Percentiles rank a stretch among this genome's conserved stretches.
Evolutionary conservation across 2,888 invertebrate genomes (phyloP).

Genomic region (Eupithecia subfuscata): DNA sequence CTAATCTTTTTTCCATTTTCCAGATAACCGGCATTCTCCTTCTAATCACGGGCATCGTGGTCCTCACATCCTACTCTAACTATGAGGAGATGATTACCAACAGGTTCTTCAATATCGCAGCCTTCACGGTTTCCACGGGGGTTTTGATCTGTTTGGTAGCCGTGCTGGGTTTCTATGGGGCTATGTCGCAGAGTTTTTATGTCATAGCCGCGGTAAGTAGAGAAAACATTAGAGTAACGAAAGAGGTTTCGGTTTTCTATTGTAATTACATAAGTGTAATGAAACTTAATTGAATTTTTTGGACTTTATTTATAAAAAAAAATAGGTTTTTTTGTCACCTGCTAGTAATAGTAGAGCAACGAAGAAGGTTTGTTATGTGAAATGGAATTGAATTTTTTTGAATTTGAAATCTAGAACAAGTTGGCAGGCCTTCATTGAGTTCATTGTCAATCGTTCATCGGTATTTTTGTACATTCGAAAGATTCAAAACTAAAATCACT

Average conservation of each 20-base stretch:
- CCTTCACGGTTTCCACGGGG: constrained; percentile 87
- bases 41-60: constrained; percentile 87
- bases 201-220: constrained; percentile 88
- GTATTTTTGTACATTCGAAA: neutral
- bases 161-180: constrained; percentile 94
- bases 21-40: constrained; percentile 91
- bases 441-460: neutral
- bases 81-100: constrained; percentile 85
- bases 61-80: constrained; percentile 82
- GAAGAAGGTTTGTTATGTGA: neutral
- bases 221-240: neutral
- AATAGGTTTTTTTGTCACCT: neutral
- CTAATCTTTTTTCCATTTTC: constrained; percentile 47
- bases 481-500: neutral
- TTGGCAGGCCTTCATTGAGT: neutral
- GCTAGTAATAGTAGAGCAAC: neutral
- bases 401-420: neutral
- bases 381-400: neutral
- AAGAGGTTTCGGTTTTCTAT: neutral
- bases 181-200: constrained; percentile 91
- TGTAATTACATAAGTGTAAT: neutral
- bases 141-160: constrained; percentile 88
- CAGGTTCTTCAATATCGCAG: constrained; percentile 87
- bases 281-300: neutral
- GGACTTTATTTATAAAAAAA: neutral